Base-by-base conservation (phyloP, 2,888 invertebrate genomes). In the Autographa gamma region DNA sequence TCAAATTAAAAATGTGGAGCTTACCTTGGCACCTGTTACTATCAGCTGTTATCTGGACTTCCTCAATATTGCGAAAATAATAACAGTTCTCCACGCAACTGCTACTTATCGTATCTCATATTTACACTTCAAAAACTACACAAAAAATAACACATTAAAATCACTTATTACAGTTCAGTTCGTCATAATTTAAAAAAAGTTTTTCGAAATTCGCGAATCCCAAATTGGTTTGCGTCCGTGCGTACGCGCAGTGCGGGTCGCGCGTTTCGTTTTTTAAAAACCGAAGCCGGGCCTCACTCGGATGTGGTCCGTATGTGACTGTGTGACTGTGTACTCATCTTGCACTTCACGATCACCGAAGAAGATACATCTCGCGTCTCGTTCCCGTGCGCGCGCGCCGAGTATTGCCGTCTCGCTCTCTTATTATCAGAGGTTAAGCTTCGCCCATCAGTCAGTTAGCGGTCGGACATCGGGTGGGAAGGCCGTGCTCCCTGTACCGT, bases 281-380 rank as follows among this genome's bases (percentile, higher is more conserved):
- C 91, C 91, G 89, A 88, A 88, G 82, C 86, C 93, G 92, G 92
- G 93, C 92, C 92, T 92, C 92, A 92, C 95, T 95, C 95, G 92
- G 92, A 93, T 94, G 92, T 90, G 94, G 95, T 91, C 92, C 93
- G 95, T 93, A 91, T 95, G 94, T 94, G 95, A 95, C 95, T 95
- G 91, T 95, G 94, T 94, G 95, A 95, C 95, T 95, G 95, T 93
- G 92, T 92, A 93, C 93, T 93, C 94, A 95, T 95, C 95, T 94
- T 93, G 93, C 92, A 93, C 94, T 93, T 94, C 93, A 90, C 94
- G 94, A 93, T 94, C 93, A 92, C 93, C 93, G 94, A 95, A 95
- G 95, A 95, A 94, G 95, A 95, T 92, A 93, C 95, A 87, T 90
- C 86, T 72, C 54, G 85, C 81, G 75, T 94, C 93, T 79, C 90